These are phyloP conservation scores for Hirundichthys speculiger DNA, from an alignment of 2,113 vertebrate species.

Conservation along the genomic window DNA sequence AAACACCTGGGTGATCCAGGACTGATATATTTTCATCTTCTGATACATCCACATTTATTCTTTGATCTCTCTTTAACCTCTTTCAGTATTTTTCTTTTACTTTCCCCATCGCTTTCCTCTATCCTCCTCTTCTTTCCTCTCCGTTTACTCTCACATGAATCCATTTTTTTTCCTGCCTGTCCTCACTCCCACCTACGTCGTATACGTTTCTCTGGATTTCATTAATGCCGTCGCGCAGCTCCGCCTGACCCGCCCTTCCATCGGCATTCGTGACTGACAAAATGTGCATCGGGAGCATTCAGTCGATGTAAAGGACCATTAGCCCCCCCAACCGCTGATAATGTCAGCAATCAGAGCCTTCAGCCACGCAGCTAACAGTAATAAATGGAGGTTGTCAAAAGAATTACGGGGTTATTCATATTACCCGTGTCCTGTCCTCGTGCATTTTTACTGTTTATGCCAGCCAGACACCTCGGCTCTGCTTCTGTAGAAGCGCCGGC, in stretches of 20 bases:
- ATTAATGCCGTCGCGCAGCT: background rate
- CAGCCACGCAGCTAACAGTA: conserved; percentile 4
- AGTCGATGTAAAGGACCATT: conserved; percentile 20
- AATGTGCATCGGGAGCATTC: background rate
- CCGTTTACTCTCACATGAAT: background rate
- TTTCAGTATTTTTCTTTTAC: background rate
- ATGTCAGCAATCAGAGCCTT: conserved; percentile 30
- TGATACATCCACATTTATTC: background rate
- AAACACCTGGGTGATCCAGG: background rate
- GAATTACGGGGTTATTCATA: conserved; percentile 19
- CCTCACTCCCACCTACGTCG: background rate
- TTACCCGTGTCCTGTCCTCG: background rate
- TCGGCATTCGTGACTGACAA: conserved; percentile 2
- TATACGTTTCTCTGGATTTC: background rate
- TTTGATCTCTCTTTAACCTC: background rate
- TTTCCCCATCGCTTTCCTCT: background rate
- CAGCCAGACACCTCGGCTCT: background rate
- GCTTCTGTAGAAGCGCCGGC: background rate
- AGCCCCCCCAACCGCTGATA: conserved; percentile 19
- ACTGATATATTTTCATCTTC: background rate
- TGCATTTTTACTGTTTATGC: background rate
- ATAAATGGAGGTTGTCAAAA: conserved; percentile 37
- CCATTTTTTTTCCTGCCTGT: background rate
- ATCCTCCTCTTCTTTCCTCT: background rate
- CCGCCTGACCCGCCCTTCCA: background rate